Conservation (phyloP, 2,888 invertebrate species). For the Phrixothrix hirtus region DNA sequence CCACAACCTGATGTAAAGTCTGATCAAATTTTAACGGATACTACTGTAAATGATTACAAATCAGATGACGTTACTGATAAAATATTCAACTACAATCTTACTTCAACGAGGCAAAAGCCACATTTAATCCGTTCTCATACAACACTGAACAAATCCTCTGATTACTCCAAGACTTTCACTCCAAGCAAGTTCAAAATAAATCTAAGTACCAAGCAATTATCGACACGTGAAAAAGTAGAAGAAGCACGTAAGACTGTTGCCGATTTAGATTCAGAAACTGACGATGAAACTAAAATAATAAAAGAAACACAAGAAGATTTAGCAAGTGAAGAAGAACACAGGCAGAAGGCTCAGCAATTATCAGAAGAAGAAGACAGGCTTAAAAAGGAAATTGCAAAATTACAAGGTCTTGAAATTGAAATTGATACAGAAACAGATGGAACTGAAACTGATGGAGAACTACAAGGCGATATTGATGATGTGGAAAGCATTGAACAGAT, state of each 20-base stretch:
- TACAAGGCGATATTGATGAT: constrained; percentile 55
- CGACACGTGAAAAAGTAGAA: constrained; percentile 58
- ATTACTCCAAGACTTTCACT: constrained; percentile 9
- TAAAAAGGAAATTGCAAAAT: constrained; percentile 74
- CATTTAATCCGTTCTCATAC: constrained; percentile 50
- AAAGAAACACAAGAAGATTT: constrained; percentile 61
- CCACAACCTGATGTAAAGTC: constrained; percentile 29
- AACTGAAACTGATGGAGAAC: constrained; percentile 73
- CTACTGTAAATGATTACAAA: no score
- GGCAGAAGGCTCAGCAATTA: constrained; percentile 65
- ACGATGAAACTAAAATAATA: constrained; percentile 63
- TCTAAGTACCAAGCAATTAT: constrained; percentile 32
- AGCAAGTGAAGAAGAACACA: constrained; percentile 68
- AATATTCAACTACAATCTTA: constrained; percentile 20
- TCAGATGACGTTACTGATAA: constrained; percentile 35
- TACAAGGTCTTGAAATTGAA: constrained; percentile 73
- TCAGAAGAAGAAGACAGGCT: constrained; percentile 77
- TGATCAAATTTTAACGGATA: no score
- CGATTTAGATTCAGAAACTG: constrained; percentile 64
- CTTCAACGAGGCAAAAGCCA: constrained; percentile 25
- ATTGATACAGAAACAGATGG: constrained; percentile 83
- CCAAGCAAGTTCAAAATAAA: constrained; percentile 24
- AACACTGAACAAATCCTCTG: constrained; percentile 46
- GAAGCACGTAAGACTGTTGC: constrained; percentile 63
- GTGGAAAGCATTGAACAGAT: constrained; percentile 36